Conservation (phyloP, 2,888 invertebrate genomes). For the Epicampocera succincta region DNA sequence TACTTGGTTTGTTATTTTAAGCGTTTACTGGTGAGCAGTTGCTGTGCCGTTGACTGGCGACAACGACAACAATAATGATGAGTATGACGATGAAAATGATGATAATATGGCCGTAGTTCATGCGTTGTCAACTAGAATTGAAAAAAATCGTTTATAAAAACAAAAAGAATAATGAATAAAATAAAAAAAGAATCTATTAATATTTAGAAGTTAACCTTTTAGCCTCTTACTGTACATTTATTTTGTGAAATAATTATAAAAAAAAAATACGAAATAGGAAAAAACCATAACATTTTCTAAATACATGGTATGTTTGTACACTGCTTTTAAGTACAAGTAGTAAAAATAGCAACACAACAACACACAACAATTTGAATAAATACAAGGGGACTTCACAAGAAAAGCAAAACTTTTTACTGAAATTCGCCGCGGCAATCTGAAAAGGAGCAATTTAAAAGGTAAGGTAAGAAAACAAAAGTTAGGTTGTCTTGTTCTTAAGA, state of each 20-base stretch:
- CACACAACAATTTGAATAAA: neutral
- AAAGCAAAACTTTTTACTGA: neutral
- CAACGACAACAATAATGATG: constrained; percentile 16
- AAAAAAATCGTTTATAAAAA: constrained; percentile 57
- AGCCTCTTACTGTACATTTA: constrained; percentile 72
- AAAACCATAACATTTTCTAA: constrained; percentile 40
- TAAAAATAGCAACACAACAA: constrained; percentile 37
- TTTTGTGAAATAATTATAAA: constrained; percentile 59
- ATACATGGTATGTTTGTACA: constrained; percentile 38
- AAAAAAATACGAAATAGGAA: constrained; percentile 45
- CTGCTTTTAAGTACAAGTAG: constrained; percentile 39
- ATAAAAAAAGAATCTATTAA: constrained; percentile 77
- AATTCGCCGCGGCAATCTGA: no score
- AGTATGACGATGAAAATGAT: constrained; percentile 34
- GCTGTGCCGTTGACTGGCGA: constrained; percentile 40
- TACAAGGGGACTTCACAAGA: constrained; percentile 37
- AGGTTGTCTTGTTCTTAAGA: no score
- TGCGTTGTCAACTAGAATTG: constrained; percentile 64
- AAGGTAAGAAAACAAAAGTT: no score
- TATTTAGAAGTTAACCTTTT: constrained; percentile 81
- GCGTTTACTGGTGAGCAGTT: constrained; percentile 50
- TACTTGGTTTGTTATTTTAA: constrained; percentile 36
- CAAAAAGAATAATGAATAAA: constrained; percentile 69
- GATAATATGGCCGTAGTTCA: constrained; percentile 57
- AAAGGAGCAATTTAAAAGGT: no score